Percentiles rank a stretch among this genome's conserved stretches.
Evolutionary conservation across 2,888 invertebrate species (phyloP).

Genomic region (Thereva unica): DNA sequence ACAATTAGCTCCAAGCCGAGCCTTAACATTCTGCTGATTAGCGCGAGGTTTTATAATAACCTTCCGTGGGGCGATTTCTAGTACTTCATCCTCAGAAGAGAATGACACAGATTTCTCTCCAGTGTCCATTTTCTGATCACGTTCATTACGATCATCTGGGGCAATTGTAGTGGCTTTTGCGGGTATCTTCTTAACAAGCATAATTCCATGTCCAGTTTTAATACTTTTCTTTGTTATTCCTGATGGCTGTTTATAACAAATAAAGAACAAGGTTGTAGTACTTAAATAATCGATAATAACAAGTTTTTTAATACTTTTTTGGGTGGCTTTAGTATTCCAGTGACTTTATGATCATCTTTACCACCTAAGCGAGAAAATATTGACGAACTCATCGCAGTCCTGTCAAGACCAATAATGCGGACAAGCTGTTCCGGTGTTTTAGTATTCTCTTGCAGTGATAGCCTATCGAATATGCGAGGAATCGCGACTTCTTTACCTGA

Average conservation of each 20-base stretch:
- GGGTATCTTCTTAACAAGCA: constrained; percentile 56
- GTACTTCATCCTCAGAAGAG: constrained; percentile 57
- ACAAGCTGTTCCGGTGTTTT: background rate
- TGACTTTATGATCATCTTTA: constrained; percentile 45
- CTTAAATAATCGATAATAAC: background rate
- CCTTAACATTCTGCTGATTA: constrained; percentile 44
- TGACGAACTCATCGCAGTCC: constrained; percentile 45
- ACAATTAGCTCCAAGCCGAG: constrained; percentile 48
- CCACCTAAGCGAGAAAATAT: constrained; percentile 57
- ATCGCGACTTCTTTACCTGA: constrained; percentile 52
- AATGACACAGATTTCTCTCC: constrained; percentile 56
- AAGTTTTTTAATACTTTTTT: constrained; percentile 12
- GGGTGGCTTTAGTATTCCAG: constrained; percentile 54
- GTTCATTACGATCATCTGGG: constrained; percentile 45
- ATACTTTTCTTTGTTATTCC: constrained; percentile 30
- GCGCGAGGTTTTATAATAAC: constrained; percentile 42
- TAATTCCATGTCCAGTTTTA: constrained; percentile 52
- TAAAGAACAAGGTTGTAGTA: background rate
- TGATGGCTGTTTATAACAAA: background rate
- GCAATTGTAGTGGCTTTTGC: constrained; percentile 49
- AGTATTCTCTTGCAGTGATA: constrained; percentile 44
- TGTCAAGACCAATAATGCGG: constrained; percentile 43
- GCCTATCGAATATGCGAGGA: constrained; percentile 51
- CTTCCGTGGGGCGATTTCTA: constrained; percentile 53
- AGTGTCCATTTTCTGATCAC: constrained; percentile 44